Percentiles rank a stretch among this genome's conserved stretches.
Conservation (phyloP, 2,888 invertebrate genomes). For the Thelaira solivaga region DNA sequence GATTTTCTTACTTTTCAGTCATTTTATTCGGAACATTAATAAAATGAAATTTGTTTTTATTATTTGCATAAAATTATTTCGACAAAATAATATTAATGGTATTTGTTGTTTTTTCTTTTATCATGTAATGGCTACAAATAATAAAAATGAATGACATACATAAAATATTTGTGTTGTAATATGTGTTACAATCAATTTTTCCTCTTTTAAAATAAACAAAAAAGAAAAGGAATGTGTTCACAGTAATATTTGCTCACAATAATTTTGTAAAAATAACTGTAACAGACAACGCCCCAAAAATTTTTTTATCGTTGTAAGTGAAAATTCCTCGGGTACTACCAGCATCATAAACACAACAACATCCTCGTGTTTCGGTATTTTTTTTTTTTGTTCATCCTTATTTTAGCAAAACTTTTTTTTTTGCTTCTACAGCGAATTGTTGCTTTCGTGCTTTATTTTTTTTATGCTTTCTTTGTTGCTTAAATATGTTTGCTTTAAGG, state of each 20-base stretch:
- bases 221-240: not conserved
- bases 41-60: too few species aligned
- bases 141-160: too few species aligned
- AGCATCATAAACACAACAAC: not conserved
- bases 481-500: not conserved
- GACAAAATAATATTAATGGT: too few species aligned
- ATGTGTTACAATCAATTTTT: conserved; percentile 37
- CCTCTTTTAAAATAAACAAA: not conserved
- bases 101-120: too few species aligned
- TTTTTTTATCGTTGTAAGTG: conserved; percentile 29
- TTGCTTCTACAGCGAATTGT: conserved; percentile 38
- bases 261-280: not conserved
- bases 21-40: too few species aligned
- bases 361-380: conserved; percentile 17
- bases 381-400: conserved; percentile 14
- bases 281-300: conserved; percentile 62
- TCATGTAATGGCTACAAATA: too few species aligned
- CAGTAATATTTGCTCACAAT: conserved; percentile 30
- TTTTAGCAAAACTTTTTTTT: conserved; percentile 36
- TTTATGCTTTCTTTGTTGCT: too few species aligned
- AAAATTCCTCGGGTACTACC: conserved; percentile 12
- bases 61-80: too few species aligned
- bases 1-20: too few species aligned
- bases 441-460: conserved; percentile 16
- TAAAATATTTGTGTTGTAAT: conserved; percentile 51